Evolutionary conservation across 2,797 vertebrate genomes (phyloP), one percentile per base, ranked within the genome.

Genomic region (Pagetopsis macropterus): DNA sequence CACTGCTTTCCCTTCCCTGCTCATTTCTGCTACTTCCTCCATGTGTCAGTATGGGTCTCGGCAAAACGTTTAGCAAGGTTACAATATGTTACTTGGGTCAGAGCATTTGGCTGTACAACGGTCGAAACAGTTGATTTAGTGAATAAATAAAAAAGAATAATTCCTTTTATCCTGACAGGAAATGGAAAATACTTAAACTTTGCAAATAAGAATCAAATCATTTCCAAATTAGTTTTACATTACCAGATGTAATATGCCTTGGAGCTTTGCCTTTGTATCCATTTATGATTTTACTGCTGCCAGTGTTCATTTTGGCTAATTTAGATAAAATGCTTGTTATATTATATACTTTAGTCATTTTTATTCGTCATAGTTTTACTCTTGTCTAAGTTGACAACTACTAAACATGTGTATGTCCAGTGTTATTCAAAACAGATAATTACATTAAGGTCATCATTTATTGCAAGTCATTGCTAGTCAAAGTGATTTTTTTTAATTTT

Each of bases 1-100:
- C 21, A 46, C 68, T 71, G 37, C n/a, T 63, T 59, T 15, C 45
- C 27, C 41, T 33, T 49, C 27, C 41, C 31, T 31, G 13, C 59
- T 40, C 52, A 16, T 76, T 69, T 65, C 44, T 58, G 10, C 8
- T n/a, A 7, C 45, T 60, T 68, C 45, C 41, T 65, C 41, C 45
- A 0, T 17, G 64, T 59, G 50, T 61, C 51, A 68, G 63, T 27
- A 9, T 17, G 50, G 43, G 48, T 72, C 72, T 63, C 37, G 7
- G n/a, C 41, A 46, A 70, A 67, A 5, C 3, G 9, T 51, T 69
- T 70, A 19, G 12, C 33, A 33, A 4, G 2, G 15, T 23, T 57
- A 10, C 8, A 52, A 3, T 61, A 9, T 17, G 46, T 44, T 49
- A 27, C 31, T 44, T 48, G n/a, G 9, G 19, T 33, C 9, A 46